Conservation (phyloP, 2,113 vertebrate genomes). For the Otis tarda region DNA sequence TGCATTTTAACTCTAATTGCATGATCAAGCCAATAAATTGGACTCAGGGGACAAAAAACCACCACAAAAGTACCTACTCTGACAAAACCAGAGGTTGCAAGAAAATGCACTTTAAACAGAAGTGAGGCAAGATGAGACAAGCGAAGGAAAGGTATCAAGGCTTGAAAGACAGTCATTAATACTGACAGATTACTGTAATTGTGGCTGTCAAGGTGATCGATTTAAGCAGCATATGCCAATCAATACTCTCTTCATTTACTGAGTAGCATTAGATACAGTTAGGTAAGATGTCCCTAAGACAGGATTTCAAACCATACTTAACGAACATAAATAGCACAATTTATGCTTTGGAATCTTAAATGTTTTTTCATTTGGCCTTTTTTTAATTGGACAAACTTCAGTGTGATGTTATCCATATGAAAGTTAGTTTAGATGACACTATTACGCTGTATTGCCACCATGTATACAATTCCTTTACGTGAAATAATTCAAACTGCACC, state of each 20-base stretch:
- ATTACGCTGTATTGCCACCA: not conserved
- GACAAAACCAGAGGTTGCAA: conserved; percentile 74
- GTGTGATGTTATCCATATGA: conserved; percentile 4
- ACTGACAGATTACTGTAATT: conserved; percentile 99
- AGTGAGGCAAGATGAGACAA: conserved; percentile 74
- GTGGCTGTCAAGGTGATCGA: conserved; percentile 96
- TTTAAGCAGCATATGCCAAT: conserved; percentile 93
- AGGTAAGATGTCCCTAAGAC: conserved; percentile 74
- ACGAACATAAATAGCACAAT: conserved; percentile 78
- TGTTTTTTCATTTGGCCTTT: not conserved
- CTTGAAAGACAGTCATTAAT: conserved; percentile 91
- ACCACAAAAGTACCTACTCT: conserved; percentile 63
- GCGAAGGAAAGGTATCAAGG: conserved; percentile 80
- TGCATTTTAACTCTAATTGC: conserved; percentile 76
- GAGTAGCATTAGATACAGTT: conserved; percentile 80
- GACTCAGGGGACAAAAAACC: conserved; percentile 65
- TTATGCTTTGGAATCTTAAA: conserved; percentile 76
- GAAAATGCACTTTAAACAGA: conserved; percentile 78
- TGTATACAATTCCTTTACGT: not conserved
- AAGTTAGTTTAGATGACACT: conserved; percentile 54
- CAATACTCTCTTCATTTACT: conserved; percentile 91
- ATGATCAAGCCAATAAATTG: conserved; percentile 78
- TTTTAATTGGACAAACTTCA: conserved; percentile 33
- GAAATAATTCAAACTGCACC: not conserved
- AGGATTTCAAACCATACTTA: conserved; percentile 81